Percentiles rank a stretch among this genome's conserved stretches.
Conservation (phyloP, 2,113 vertebrate species). For the Elanoides forficatus region DNA sequence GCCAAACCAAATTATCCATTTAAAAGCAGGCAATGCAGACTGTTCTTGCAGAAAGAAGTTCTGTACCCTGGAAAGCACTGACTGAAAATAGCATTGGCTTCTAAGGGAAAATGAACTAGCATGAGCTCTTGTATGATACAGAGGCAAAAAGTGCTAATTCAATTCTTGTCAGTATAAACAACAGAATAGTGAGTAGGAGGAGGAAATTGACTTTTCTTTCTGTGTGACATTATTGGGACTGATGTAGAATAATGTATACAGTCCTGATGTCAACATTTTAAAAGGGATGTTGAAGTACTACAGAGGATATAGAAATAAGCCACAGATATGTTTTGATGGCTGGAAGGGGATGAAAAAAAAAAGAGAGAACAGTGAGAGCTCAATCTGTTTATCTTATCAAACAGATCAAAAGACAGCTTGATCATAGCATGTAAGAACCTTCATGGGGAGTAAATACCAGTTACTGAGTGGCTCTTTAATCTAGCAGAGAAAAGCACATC, state of each 20-base stretch:
- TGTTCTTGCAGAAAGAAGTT: neutral
- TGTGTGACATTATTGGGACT: conserved; percentile 48
- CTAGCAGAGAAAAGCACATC: conserved; percentile 27
- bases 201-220: conserved; percentile 35
- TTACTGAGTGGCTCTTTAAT: conserved; percentile 50
- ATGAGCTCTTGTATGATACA: neutral
- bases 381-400: conserved; percentile 55
- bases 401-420: conserved; percentile 47
- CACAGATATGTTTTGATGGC: conserved; percentile 40
- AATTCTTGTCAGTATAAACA: conserved; percentile 48
- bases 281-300: conserved; percentile 7
- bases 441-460: conserved; percentile 40
- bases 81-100: neutral
- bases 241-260: conserved; percentile 43
- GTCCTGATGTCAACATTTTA: conserved; percentile 13
- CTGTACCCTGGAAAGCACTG: neutral
- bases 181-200: conserved; percentile 44
- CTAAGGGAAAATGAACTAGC: neutral
- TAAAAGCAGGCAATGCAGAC: neutral
- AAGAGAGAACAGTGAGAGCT: conserved; percentile 20
- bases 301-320: neutral
- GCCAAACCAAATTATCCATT: neutral
- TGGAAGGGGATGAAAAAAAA: neutral
- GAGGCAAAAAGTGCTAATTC: conserved; percentile 41
- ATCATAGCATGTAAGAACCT: conserved; percentile 39